Base-by-base conservation (phyloP, 2,113 vertebrate species). In the Anarrhichthys ocellatus region DNA sequence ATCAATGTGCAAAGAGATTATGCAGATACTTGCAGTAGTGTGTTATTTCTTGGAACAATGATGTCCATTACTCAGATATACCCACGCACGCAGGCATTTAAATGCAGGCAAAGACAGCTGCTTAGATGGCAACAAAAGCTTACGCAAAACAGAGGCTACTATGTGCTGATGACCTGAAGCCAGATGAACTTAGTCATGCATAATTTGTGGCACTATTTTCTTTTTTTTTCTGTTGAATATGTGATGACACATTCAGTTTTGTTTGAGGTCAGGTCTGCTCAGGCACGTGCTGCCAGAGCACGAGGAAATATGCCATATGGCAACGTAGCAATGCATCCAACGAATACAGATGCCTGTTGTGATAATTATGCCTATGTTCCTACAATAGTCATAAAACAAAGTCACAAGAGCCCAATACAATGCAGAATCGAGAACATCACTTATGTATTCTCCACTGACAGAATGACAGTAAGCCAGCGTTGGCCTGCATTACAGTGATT, bases 211-310 rank as follows among this genome's bases (percentile, higher is more conserved):
- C 2, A 50, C 32, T 81, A 32, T 84, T 80, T 40, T 66, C 7
- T 36, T 64, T 64, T 69, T 69, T 24, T 34, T 59, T 50, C 64
- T 76, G 69, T 79, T 78, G 58, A 68, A 81, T 82, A 83, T 82
- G 63, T 61, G 76, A 89, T 88, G 89, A 93, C 86, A 91, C 74
- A 81, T 78, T 85, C 71, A 64, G 75, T 85, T 91, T 86, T 62
- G 82, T 80, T 77, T 80, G 66, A 86, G 89, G 86, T 87, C 89
- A 87, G 80, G 50, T 78, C 61, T 76, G 52, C 52, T 75, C 46
- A 76, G 70, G 73, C 91, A 93, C 73, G 86, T 92, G 87, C 82
- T 80, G 74, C 44, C 46, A 61, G 46, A 69, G 64, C 78, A 86
- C 6, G n/a, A 73, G 83, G 76, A 89, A 77, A 79, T 75, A 67